These are phyloP conservation scores for Nettapus auritus DNA, from an alignment of 2,113 vertebrate genomes.

Conservation along the genomic window DNA sequence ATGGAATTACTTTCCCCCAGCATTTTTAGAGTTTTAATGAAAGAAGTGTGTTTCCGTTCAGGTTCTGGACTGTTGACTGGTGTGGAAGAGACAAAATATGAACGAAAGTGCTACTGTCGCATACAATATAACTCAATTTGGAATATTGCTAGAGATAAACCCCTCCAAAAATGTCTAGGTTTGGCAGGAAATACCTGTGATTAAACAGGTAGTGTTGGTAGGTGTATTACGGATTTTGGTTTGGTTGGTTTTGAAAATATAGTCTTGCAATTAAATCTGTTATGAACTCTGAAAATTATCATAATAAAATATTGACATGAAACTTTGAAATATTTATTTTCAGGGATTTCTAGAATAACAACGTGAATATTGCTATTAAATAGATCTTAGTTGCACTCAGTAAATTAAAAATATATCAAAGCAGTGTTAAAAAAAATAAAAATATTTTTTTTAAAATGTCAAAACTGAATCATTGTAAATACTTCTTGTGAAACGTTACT, in stretches of 20 bases:
- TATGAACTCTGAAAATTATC: neutral
- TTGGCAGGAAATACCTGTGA: neutral
- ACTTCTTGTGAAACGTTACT: neutral
- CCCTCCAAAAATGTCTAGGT: neutral
- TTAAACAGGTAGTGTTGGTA: neutral
- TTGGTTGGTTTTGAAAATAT: neutral
- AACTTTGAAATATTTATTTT: neutral
- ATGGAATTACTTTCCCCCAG: neutral
- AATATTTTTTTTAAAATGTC: no score
- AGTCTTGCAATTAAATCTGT: neutral
- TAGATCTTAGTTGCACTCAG: neutral
- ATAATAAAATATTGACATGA: neutral
- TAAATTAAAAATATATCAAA: neutral
- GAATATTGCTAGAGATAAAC: neutral
- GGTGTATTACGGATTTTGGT: neutral
- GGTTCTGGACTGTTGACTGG: neutral
- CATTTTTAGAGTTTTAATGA: neutral
- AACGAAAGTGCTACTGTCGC: neutral
- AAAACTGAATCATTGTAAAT: neutral
- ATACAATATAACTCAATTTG: neutral
- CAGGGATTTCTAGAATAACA: neutral
- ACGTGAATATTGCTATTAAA: neutral
- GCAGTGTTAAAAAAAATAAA: no score
- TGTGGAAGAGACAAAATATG: neutral
- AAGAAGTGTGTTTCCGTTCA: neutral